phyloP scores from a whole-genome alignment of 2,113 vertebrate genomes.

The Gulo gulo region DNA sequence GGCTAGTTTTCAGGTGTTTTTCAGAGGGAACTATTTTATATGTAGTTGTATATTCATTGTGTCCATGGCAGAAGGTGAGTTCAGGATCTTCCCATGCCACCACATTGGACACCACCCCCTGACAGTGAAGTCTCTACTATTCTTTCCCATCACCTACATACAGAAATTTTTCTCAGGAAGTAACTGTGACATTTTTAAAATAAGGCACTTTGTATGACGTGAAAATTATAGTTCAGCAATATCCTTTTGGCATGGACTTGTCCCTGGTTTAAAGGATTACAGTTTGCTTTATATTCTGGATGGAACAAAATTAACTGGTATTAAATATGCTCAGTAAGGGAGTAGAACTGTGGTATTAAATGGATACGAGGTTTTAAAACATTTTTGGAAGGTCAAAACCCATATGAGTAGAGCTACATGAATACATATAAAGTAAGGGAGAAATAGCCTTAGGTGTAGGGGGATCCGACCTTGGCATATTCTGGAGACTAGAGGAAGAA shows the following conservation, averaged over 20 bases:
- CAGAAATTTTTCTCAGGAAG: slow-evolving; percentile 9
- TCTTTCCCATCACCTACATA: neutral
- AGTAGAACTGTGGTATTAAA: neutral
- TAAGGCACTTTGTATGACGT: slow-evolving; percentile 19
- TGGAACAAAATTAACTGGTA: neutral
- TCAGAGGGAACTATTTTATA: neutral
- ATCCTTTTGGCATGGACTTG: slow-evolving; percentile 14
- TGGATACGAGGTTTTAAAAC: neutral
- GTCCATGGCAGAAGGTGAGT: neutral
- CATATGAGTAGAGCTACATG: neutral
- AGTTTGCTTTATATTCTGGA: slow-evolving; percentile 22
- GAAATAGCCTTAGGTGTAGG: neutral
- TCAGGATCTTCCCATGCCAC: neutral
- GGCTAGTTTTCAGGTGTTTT: neutral
- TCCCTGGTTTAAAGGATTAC: neutral
- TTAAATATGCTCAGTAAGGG: neutral
- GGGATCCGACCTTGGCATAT: neutral
- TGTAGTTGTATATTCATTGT: neutral
- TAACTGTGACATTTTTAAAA: slow-evolving; percentile 33
- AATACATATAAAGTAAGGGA: neutral
- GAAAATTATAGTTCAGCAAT: slow-evolving; percentile 39
- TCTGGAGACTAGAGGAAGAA: neutral
- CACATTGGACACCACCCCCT: neutral
- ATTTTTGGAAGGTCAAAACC: neutral
- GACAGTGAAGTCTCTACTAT: neutral